These are phyloP conservation scores for Passer domesticus DNA, from an alignment of 2,113 vertebrate genomes.

Conservation along the genomic window DNA sequence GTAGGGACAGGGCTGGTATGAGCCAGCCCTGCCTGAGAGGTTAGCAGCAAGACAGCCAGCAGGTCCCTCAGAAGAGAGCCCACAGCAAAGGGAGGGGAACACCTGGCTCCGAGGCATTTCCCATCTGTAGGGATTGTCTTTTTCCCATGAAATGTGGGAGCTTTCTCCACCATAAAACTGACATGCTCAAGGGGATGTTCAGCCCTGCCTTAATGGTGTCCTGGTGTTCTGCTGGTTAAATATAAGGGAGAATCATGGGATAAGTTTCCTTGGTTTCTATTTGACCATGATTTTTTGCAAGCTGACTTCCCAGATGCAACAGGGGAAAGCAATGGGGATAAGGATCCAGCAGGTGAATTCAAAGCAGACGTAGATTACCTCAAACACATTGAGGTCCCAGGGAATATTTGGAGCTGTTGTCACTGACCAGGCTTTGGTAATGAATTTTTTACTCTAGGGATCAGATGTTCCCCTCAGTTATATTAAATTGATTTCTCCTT, in stretches of 20 bases:
- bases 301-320: background rate
- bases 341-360: background rate
- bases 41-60: background rate
- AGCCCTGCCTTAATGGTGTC: background rate
- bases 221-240: background rate
- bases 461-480: background rate
- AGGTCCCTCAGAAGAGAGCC: background rate
- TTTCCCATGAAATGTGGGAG: background rate
- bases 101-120: background rate
- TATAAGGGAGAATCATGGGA: background rate
- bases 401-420: background rate
- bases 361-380: background rate
- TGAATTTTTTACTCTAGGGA: background rate
- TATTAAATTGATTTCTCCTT: background rate
- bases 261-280: background rate
- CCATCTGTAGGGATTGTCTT: background rate
- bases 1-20: rapidly evolving
- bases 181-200: background rate
- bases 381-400: background rate
- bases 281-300: background rate
- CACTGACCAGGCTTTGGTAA: background rate
- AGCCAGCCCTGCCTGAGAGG: background rate
- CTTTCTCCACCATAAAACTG: background rate
- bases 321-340: background rate
- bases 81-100: background rate